Percentiles rank a stretch among this genome's conserved stretches.
phyloP scores from a whole-genome alignment of 1,140 invertebrate genomes.

The Littorina saxatilis region DNA sequence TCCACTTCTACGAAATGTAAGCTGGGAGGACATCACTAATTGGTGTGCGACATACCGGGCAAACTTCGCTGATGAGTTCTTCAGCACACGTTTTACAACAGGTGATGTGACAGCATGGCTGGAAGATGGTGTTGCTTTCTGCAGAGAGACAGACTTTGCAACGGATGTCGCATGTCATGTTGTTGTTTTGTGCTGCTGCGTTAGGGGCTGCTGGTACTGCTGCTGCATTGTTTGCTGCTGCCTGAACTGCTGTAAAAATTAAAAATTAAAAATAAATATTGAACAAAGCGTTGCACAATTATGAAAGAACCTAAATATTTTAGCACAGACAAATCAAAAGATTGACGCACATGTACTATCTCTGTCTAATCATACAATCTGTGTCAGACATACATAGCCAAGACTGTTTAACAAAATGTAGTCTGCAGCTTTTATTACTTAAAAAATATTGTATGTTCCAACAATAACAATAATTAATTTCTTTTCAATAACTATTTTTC shows the following conservation, averaged over 20 bases:
- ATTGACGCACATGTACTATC: no score
- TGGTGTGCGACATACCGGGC: slow-evolving; percentile 42
- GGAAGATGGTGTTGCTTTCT: slow-evolving; percentile 40
- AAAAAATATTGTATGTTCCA: no score
- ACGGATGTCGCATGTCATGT: slow-evolving; percentile 30
- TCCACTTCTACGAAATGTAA: slow-evolving; percentile 26
- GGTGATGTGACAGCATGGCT: slow-evolving; percentile 46
- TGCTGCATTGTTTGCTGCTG: background rate
- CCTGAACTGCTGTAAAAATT: background rate
- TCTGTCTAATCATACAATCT: no score
- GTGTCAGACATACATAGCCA: no score
- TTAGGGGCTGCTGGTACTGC: no score
- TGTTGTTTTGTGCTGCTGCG: slow-evolving; percentile 13
- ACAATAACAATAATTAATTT: no score
- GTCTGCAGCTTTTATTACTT: no score
- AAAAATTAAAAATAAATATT: background rate
- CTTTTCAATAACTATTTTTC: no score
- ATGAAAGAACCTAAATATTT: no score
- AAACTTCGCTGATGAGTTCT: slow-evolving; percentile 32
- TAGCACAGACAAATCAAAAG: no score
- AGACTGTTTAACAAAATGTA: no score
- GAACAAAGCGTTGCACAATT: no score
- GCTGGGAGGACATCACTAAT: slow-evolving; percentile 16
- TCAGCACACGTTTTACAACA: slow-evolving; percentile 47
- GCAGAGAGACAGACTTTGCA: slow-evolving; percentile 50